Percentiles rank a stretch among this genome's conserved stretches.
These are phyloP conservation scores for Scomber colias DNA, from an alignment of 2,113 vertebrate genomes.

Conservation along the genomic window DNA sequence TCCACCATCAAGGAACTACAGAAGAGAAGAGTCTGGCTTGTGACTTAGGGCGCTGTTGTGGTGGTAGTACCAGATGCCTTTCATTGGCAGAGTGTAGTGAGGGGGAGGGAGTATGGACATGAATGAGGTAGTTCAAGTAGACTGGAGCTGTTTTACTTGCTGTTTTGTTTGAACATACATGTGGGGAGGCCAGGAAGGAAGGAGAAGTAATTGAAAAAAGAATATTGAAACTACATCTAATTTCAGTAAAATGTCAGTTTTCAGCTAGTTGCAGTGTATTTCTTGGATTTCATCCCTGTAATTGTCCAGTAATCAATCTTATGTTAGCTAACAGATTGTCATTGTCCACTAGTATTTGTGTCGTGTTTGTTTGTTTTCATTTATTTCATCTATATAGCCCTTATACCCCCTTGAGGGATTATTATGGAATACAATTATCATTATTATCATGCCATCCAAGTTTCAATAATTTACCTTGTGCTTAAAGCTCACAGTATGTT, in stretches of 20 bases:
- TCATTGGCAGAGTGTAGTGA: too few species aligned
- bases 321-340: neutral
- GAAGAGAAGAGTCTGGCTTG: too few species aligned
- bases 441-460: constrained; percentile 1
- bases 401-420: neutral
- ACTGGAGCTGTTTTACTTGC: too few species aligned
- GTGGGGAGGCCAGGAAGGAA: too few species aligned
- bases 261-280: neutral
- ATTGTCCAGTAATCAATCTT: neutral
- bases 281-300: neutral
- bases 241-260: neutral
- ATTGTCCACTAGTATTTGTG: neutral
- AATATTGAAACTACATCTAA: neutral
- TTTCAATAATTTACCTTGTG: constrained; percentile 59
- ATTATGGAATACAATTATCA: constrained; percentile 34
- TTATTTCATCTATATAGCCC: neutral
- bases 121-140: too few species aligned
- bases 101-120: too few species aligned
- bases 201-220: too few species aligned
- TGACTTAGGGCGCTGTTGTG: too few species aligned
- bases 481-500: neutral
- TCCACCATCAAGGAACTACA: too few species aligned
- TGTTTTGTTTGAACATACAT: too few species aligned
- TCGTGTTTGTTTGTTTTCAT: constrained; percentile 17
- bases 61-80: too few species aligned